Percentiles rank a stretch among this genome's conserved stretches.
Conservation (phyloP, 2,888 invertebrate species). For the Branchellion lobata region DNA sequence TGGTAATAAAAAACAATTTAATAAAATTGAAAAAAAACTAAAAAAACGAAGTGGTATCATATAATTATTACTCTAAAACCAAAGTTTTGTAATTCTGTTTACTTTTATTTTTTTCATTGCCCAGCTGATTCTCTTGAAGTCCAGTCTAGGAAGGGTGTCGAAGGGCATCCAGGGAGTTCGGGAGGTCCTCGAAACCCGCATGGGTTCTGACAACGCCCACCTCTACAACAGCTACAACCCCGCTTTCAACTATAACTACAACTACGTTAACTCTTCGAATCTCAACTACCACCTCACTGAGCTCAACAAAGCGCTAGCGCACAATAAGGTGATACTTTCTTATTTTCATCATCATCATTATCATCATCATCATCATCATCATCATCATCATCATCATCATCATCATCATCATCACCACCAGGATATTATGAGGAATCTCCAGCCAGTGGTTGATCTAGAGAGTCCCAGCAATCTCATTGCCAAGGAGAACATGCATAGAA, state of each 20-base stretch:
- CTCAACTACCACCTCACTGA: conserved; percentile 12
- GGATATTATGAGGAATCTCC: not conserved
- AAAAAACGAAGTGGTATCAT: no score
- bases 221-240: no score
- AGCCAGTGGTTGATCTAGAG: conserved; percentile 1
- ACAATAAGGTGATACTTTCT: not conserved
- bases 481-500: not conserved
- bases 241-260: no score
- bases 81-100: no score
- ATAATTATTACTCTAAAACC: no score
- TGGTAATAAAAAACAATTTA: not conserved
- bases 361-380: conserved; percentile 26
- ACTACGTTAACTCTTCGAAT: not conserved
- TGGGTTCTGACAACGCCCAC: not conserved
- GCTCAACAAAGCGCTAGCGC: not conserved
- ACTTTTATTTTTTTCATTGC: no score
- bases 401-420: not conserved
- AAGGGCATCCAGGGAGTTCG: not conserved
- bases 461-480: not conserved
- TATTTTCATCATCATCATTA: conserved; percentile 13
- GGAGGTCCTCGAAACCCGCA: not conserved
- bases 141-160: not conserved
- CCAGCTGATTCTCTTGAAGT: conserved; percentile 2
- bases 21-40: no score
- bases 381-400: conserved; percentile 32